A percentile compares a stretch with the other conserved stretches of the same genome.
phyloP scores from a whole-genome alignment of 1,140 invertebrate genomes.

The Magallana angulata region DNA sequence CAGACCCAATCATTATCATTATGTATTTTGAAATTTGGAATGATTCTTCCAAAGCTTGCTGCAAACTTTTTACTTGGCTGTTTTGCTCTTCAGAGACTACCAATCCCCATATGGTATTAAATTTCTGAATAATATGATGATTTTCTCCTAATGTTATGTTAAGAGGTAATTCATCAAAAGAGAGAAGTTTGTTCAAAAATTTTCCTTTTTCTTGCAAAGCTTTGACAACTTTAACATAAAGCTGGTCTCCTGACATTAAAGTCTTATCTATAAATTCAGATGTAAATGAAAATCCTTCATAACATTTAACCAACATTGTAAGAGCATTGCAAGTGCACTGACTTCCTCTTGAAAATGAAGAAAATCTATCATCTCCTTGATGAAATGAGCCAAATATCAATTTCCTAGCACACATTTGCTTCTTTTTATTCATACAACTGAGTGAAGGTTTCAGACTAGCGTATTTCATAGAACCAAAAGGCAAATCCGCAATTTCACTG shows the following conservation, averaged over 20 bases:
- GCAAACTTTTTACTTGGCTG: neutral
- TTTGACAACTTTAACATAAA: constrained; percentile 2
- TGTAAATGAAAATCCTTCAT: neutral
- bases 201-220: neutral
- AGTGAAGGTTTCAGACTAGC: no score
- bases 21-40: neutral
- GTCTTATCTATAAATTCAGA: constrained; percentile 23
- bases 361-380: neutral
- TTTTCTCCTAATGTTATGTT: neutral
- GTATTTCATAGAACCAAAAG: no score
- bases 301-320: neutral
- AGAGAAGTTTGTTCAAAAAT: constrained; percentile 17
- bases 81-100: neutral
- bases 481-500: no score
- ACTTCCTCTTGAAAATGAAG: constrained; percentile 46
- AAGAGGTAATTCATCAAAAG: constrained; percentile 41
- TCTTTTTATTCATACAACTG: no score
- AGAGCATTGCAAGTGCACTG: constrained; percentile 54
- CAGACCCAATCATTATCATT: constrained; percentile 42
- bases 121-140: neutral
- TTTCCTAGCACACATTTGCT: no score
- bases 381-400: neutral
- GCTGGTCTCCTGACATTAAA: constrained; percentile 42
- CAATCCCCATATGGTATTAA: neutral
- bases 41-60: neutral